Conservation (phyloP, 1,140 invertebrate species). For the Rhopalosiphum maidis region DNA sequence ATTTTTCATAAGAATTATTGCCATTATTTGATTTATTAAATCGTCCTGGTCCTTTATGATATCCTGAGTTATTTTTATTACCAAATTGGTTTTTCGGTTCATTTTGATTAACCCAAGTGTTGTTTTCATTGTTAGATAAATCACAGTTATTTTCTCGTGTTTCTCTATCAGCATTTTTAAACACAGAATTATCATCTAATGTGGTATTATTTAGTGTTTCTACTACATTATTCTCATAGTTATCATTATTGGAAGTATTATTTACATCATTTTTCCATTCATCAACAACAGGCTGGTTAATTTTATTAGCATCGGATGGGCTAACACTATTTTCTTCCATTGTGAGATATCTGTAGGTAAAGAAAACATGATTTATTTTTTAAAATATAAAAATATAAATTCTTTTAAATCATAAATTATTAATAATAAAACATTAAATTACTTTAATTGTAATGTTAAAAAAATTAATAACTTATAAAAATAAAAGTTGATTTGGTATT, state of each 20-base stretch:
- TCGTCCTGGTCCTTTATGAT: not conserved
- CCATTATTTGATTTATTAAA: not conserved
- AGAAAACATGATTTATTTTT: not conserved
- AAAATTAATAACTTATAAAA: not conserved
- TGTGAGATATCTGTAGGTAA: not conserved
- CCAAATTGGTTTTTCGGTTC: not conserved
- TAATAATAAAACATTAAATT: not conserved
- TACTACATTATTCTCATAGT: not conserved
- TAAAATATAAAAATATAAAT: not conserved
- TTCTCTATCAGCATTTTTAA: not conserved
- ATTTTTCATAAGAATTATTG: not conserved
- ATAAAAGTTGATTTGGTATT: not conserved
- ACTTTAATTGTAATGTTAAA: not conserved
- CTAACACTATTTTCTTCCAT: not conserved
- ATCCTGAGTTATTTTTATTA: not conserved
- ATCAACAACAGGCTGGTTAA: not conserved
- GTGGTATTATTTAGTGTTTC: not conserved
- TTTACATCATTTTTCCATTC: constrained; percentile 29
- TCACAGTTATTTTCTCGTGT: not conserved
- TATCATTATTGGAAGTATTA: not conserved
- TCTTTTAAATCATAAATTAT: not conserved
- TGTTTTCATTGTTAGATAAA: not conserved
- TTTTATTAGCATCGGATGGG: not conserved
- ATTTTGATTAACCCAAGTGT: not conserved
- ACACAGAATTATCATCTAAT: not conserved